A percentile compares a stretch with the other conserved stretches of the same genome.
These are phyloP conservation scores for Pterobdella sp. DNA, from an alignment of 2,888 invertebrate species.

Conservation along the genomic window DNA sequence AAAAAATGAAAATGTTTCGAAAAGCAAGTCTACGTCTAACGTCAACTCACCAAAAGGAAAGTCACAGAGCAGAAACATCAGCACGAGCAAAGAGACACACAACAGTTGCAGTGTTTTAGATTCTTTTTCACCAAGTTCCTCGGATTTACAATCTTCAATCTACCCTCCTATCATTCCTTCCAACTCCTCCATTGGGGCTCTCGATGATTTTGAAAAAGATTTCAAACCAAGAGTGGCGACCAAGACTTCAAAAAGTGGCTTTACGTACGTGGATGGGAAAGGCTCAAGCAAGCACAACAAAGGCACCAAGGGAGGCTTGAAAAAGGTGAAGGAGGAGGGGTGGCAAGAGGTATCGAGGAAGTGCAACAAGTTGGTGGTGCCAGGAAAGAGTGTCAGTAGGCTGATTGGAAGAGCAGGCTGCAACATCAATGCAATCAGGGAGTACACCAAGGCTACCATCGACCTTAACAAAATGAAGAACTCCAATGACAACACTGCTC, in stretches of 20 bases:
- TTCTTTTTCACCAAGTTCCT: background rate
- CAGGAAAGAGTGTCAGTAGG: slow-evolving; percentile 85
- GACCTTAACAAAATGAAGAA: slow-evolving; percentile 85
- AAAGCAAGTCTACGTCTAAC: too few relatives aligned
- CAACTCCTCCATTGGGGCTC: background rate
- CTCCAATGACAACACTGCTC: slow-evolving; percentile 65
- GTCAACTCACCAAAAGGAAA: too few relatives aligned
- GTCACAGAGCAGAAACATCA: too few relatives aligned
- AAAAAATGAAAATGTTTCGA: too few relatives aligned
- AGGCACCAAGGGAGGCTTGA: background rate
- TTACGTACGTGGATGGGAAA: background rate
- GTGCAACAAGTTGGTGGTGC: slow-evolving; percentile 81
- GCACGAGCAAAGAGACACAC: too few relatives aligned
- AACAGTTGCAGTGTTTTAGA: background rate
- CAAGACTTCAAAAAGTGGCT: background rate
- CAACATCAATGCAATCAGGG: slow-evolving; percentile 94
- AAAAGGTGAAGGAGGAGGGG: slow-evolving; percentile 57
- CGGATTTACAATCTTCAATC: background rate
- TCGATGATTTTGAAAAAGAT: slow-evolving; percentile 2
- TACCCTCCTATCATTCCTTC: too few relatives aligned
- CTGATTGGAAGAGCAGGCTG: slow-evolving; percentile 94
- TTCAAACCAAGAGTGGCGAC: background rate
- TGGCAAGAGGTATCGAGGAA: slow-evolving; percentile 88
- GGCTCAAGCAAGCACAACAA: background rate
- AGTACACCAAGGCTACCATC: slow-evolving; percentile 91